These are phyloP conservation scores for Xanthorhoe spadicearia DNA, from an alignment of 2,888 invertebrate genomes.

Conservation along the genomic window DNA sequence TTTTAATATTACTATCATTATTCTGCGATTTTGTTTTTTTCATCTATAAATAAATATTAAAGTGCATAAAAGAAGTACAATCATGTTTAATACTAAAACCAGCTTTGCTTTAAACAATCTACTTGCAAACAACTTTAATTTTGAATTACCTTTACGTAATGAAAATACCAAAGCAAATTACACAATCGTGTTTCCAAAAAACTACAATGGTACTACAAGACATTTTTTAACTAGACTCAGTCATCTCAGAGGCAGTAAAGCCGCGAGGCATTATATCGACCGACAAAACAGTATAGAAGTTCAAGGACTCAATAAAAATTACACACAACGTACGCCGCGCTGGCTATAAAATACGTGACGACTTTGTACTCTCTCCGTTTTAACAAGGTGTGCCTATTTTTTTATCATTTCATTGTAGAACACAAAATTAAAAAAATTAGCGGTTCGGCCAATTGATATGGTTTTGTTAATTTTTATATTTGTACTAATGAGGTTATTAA, in stretches of 20 bases:
- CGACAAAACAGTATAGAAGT: constrained; percentile 78
- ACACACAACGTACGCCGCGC: constrained; percentile 62
- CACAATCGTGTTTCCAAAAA: not conserved
- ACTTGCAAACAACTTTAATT: no score
- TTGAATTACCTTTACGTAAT: no score
- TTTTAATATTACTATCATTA: not conserved
- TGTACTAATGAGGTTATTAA: no score
- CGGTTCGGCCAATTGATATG: no score
- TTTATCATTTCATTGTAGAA: not conserved
- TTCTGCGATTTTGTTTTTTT: not conserved
- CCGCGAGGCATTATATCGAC: constrained; percentile 78
- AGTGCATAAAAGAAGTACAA: not conserved
- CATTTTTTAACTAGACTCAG: constrained; percentile 60
- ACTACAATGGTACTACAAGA: not conserved
- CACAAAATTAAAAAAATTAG: no score
- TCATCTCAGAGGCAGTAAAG: constrained; percentile 59
- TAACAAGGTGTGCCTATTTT: constrained; percentile 13
- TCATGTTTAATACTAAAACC: no score
- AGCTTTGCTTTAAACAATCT: no score
- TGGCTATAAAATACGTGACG: constrained; percentile 62
- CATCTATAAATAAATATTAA: not conserved
- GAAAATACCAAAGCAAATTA: not conserved
- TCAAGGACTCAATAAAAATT: constrained; percentile 82
- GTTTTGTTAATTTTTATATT: no score
- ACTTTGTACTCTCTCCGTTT: constrained; percentile 45